Base-by-base conservation (phyloP, 1,140 invertebrate species). In the Lordiphosa clarofinis region DNA sequence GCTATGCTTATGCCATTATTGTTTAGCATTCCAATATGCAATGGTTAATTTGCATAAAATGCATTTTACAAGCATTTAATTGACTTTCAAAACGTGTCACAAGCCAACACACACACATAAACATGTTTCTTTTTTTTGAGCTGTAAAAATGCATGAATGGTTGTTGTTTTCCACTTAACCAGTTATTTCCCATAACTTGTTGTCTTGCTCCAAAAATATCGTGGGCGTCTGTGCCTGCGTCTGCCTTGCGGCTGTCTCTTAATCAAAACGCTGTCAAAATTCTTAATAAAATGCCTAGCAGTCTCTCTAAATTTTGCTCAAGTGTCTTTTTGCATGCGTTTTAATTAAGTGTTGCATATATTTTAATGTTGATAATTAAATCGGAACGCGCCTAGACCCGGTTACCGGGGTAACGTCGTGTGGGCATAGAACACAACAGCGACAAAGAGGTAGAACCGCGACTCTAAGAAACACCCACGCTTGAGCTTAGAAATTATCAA, bases 251-350 rank as follows among this genome's bases (percentile, higher is more conserved):
- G 52, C 38, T 64, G 68, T 53, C 73, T 73, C 68, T 79, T 79
- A 79, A 79, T 79, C 74, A 79, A 79, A 79, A 79, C 24, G 74
- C 74, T 79, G 74, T 73, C 74, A 79, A 79, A 78, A 79, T 79
- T 79, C 69, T 79, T 79, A 73, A 79, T 79, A 79, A 79, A 79
- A 65, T 62, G 57, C 66, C 43, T 52, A 35, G 53, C 67, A 56
- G 44, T 52, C 33, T 50, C 19, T 43, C 44, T 49, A 49, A 73
- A 63, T 56, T 62, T 62, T 50, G 55, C 58, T 62, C 52, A 64
- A 60, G 70, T 62, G 73, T 65, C 72, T 75, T 31, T 65, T 56
- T 60, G 72, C 72, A 75, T 75, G 75, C 74, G 61, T 79, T 79
- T 79, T 79, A 79, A 79, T 79, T 79, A 79, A 79, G 69, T 79